Evolutionary conservation across 1,140 invertebrate species (phyloP), one percentile per base, ranked within the genome.

Genomic region (Anastrepha ludens): DNA sequence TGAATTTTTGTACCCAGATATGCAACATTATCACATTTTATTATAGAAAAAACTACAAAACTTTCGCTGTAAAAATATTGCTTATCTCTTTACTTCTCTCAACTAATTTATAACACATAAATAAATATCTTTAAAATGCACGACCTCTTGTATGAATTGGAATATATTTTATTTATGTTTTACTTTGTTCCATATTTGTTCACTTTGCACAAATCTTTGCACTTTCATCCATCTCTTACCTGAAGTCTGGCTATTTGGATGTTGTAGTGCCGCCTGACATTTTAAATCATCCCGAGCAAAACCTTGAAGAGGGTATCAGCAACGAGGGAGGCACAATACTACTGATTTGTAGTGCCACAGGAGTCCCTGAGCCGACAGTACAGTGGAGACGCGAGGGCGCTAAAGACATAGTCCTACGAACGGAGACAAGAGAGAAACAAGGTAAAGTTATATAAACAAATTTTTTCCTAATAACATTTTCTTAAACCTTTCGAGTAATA

Each of bases 241-340:
- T 93, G 62, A 93, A 97, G 97, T 97, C 96, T 94, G 97, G 97
- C 86, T 95, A 96, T 90, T 94, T 98, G 92, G 95, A 96, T 87
- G 97, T 98, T 88, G 96, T 97, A 88, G 97, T 98, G 89, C 97
- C 97, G 20, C 97, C 97, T 55, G 97, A 97, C 91, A 97, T 98
- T 89, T 94, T 97, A 87, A 95, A 96, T 91, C 96, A 97, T 78
- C 94, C 94, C 0, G 91, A 91, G 8, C 87, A 90, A 78, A 93
- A 92, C 89, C 64, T 89, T 2, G 93, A 94, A 55, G 95, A 95
- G 88, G 94, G 95, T 2, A 94, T 95, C 64, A 95, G 96, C 5
- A 93, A 95, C 50, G 97, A 98, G 92, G 97, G 97, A 15, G 96
- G 97, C 13, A 96, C 95, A 86, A 95, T 97, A 64, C 95, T 95